A percentile compares a stretch with the other conserved stretches of the same genome.
Evolutionary conservation across 2,888 invertebrate species (phyloP).

Genomic region (Dynastes grantii): DNA sequence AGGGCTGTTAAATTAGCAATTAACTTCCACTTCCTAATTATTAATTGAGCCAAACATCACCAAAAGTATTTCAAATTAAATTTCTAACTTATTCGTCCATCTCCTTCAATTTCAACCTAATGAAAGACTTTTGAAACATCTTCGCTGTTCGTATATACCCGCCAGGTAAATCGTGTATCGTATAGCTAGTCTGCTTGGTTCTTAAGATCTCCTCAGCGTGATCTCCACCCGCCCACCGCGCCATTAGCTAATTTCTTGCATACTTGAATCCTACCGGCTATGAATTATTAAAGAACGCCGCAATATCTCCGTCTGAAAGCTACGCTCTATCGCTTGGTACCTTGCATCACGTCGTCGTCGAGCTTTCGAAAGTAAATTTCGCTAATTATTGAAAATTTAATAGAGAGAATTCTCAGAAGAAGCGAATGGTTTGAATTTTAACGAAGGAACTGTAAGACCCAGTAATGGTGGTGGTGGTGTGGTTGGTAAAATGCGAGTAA

Average conservation of each 20-base stretch:
- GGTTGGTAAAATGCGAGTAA: no score
- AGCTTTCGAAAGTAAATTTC: neutral
- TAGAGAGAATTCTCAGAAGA: neutral
- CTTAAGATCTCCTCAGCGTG: no score
- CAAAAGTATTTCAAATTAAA: no score
- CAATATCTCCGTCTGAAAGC: neutral
- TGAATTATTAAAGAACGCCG: conserved; percentile 2
- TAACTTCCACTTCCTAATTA: no score
- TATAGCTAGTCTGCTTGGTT: no score
- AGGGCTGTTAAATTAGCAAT: no score
- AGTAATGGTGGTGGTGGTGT: neutral
- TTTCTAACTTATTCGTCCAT: no score
- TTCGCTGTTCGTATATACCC: no score
- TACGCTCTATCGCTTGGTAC: neutral
- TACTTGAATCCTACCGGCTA: neutral
- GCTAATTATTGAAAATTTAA: conserved; percentile 12
- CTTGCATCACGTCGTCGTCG: neutral
- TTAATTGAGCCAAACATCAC: no score
- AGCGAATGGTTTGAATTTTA: neutral
- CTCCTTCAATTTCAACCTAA: no score
- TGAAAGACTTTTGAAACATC: no score
- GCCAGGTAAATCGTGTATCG: no score
- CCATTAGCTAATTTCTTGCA: conserved; percentile 6
- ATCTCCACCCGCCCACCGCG: neutral
- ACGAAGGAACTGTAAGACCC: neutral